Evolutionary conservation across 2,888 invertebrate species (phyloP).

Genomic region (Caenorhabditis virilis): DNA sequence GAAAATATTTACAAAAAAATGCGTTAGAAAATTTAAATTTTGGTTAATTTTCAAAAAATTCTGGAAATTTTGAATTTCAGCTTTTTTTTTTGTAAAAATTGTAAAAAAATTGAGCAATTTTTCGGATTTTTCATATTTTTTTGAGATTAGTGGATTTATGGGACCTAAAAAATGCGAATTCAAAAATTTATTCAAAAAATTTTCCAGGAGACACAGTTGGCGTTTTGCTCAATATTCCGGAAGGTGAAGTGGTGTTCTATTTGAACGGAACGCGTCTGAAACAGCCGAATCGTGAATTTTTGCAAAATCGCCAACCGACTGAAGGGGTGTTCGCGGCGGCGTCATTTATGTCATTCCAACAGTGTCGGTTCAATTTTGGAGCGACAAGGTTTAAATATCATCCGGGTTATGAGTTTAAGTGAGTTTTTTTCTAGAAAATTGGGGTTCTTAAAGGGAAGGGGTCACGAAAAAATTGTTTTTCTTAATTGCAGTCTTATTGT

Average conservation of each 20-base stretch:
- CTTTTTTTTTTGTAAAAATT: too few relatives aligned
- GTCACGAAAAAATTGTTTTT: not conserved
- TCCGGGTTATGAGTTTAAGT: constrained; percentile 73
- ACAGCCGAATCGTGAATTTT: constrained; percentile 22
- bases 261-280: constrained; percentile 77
- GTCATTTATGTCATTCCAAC: constrained; percentile 92
- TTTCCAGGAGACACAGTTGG: constrained; percentile 79
- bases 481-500: not conserved
- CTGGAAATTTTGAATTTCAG: too few relatives aligned
- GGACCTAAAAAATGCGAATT: too few relatives aligned
- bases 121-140: too few relatives aligned
- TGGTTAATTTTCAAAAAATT: too few relatives aligned
- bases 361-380: constrained; percentile 72
- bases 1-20: too few relatives aligned
- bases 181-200: too few relatives aligned
- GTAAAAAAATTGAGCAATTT: too few relatives aligned
- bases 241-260: constrained; percentile 80
- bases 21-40: too few relatives aligned
- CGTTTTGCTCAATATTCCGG: constrained; percentile 81
- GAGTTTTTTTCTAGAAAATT: not conserved
- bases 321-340: constrained; percentile 91
- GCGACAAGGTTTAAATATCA: constrained; percentile 80
- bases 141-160: too few relatives aligned
- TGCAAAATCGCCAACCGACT: constrained; percentile 70
- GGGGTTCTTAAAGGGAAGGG: too few relatives aligned